Conservation (phyloP, 2,888 invertebrate species). For the Eretmocerus hayati region DNA sequence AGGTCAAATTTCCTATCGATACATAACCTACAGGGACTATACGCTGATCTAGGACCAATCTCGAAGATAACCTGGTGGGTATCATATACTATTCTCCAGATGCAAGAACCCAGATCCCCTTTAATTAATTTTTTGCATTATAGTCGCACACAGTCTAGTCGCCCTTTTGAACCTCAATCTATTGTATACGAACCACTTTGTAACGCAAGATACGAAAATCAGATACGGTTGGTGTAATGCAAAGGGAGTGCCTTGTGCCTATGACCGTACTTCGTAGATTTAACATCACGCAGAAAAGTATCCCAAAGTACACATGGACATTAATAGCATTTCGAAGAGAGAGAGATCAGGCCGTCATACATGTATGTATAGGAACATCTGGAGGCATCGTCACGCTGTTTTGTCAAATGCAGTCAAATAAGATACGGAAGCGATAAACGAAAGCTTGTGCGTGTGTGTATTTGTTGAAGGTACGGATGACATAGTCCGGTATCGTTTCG, state of each 20-base stretch:
- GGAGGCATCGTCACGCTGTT: conserved; percentile 8
- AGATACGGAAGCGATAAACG: conserved; percentile 11
- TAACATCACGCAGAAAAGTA: not conserved
- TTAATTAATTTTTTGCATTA: conserved; percentile 17
- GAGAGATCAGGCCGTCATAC: too few relatives aligned
- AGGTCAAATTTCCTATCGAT: too few relatives aligned
- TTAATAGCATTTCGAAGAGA: too few relatives aligned
- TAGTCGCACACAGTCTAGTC: not conserved
- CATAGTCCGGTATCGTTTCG: conserved; percentile 11
- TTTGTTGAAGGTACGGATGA: not conserved
- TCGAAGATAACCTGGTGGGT: too few relatives aligned
- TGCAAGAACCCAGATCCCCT: too few relatives aligned
- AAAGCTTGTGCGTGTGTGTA: not conserved
- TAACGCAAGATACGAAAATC: conserved; percentile 5
- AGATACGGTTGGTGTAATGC: conserved; percentile 9
- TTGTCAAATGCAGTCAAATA: conserved; percentile 3
- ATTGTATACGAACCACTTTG: not conserved
- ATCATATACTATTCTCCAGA: too few relatives aligned
- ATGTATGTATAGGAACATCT: too few relatives aligned
- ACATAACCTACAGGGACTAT: too few relatives aligned
- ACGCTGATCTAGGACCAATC: too few relatives aligned
- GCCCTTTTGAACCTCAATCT: not conserved
- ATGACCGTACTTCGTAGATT: not conserved
- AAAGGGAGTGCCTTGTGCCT: conserved; percentile 6
- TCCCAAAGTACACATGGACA: too few relatives aligned